Base-by-base conservation (phyloP, 2,888 invertebrate genomes). In the Ypsolopha sequella region DNA sequence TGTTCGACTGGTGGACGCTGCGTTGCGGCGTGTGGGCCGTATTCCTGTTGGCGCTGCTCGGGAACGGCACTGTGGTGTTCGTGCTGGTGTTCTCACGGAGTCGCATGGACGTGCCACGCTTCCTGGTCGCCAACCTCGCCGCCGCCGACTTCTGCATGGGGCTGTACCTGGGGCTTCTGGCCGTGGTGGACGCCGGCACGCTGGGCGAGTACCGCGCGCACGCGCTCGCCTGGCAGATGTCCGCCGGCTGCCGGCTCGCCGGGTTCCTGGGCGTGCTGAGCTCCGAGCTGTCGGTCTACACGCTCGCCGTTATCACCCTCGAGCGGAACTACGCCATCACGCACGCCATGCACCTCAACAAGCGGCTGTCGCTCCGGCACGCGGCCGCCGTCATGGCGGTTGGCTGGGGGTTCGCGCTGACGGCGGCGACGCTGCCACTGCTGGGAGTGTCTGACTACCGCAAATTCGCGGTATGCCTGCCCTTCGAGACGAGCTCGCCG, bases 111-210 rank as follows among this genome's bases (percentile, higher is more conserved):
- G 97, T 98, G 38, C 98, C 98, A 2, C 89, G 98, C 59, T 98
- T 99, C 80, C 90, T 98, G 54, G 98, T 99, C 53, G 96, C 97
- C 73, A 99, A 99, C 82, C 89, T 99, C 58, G 98, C 98, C 0
- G 94, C 97, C 0, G 98, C 98, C 0, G 98, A 99, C 85, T 95
- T 99, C 79, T 96, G 96, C 78, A 98, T 99, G 96, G 98, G 98
- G 51, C 89, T 97, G 51, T 98, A 98, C 77, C 88, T 98, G 56
- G 94, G 97, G 0, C 92, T 98, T 64, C 81, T 99, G 65, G 98
- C 98, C 0, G 95, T 98, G 44, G 96, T 98, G 50, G 99, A 99
- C 78, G 97, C 97, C 0, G 95, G 95, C 24, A 98, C 98, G 0
- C 84, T 98, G 54, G 98, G 98, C 33, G 96, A 97, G 79, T 99